These are phyloP conservation scores for Arctocebus calabarensis DNA, from an alignment of 2,797 vertebrate genomes.

Conservation along the genomic window DNA sequence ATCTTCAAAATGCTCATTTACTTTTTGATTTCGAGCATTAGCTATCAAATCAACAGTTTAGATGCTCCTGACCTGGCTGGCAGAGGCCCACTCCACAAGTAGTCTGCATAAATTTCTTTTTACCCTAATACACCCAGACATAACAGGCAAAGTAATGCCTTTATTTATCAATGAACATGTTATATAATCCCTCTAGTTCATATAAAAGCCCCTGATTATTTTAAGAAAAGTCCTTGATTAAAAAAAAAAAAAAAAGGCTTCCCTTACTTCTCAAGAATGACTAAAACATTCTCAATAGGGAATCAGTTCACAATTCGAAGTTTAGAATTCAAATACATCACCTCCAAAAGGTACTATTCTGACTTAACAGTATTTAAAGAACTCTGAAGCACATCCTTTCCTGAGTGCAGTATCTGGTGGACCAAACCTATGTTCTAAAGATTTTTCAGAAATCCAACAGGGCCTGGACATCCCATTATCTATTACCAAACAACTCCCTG, in stretches of 20 bases:
- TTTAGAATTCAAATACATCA: not conserved
- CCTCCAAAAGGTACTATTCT: not conserved
- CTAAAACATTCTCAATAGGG: not conserved
- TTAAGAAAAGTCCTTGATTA: not conserved
- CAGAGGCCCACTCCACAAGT: not conserved
- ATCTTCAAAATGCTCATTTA: not conserved
- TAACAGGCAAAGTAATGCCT: not conserved
- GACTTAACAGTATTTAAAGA: too few relatives aligned
- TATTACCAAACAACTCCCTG: not conserved
- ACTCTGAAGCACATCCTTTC: not conserved
- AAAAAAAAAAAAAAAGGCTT: not conserved
- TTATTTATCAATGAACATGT: not conserved
- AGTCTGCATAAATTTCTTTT: not conserved
- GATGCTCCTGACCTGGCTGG: not conserved
- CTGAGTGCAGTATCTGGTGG: not conserved
- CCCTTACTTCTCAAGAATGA: not conserved
- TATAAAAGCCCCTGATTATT: not conserved
- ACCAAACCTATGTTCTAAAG: not conserved
- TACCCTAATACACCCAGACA: not conserved
- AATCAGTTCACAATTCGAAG: not conserved
- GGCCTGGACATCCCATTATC: not conserved
- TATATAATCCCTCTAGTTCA: not conserved
- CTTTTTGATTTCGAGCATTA: not conserved
- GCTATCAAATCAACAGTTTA: not conserved
- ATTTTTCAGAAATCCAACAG: not conserved